phyloP scores from a whole-genome alignment of 2,113 vertebrate genomes.

The Sisor rabdophorus region DNA sequence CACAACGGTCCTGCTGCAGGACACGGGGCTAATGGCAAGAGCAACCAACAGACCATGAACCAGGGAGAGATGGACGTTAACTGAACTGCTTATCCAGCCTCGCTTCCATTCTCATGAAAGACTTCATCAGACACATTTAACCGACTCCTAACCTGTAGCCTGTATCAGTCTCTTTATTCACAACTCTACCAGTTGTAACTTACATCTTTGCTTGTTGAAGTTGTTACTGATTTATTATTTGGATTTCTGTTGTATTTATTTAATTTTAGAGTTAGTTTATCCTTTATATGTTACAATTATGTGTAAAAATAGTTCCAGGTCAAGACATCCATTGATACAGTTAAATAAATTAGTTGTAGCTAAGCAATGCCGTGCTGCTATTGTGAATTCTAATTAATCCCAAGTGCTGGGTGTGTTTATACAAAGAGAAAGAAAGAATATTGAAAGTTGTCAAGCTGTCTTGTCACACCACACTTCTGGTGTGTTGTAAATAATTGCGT shows the following conservation, averaged over 20 bases:
- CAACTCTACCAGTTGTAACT: constrained; percentile 46
- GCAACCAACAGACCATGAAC: constrained; percentile 73
- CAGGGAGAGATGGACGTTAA: constrained; percentile 90
- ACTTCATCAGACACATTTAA: constrained; percentile 24
- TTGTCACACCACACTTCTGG: constrained; percentile 27
- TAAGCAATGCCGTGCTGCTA: constrained; percentile 51
- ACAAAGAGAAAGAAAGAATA: constrained; percentile 31
- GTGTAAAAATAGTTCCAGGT: constrained; percentile 54
- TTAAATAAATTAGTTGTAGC: constrained; percentile 49
- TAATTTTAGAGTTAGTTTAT: constrained; percentile 41
- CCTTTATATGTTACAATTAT: constrained; percentile 52
- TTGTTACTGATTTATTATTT: constrained; percentile 35
- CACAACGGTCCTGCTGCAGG: constrained; percentile 78
- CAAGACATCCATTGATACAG: constrained; percentile 51
- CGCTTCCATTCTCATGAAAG: constrained; percentile 22
- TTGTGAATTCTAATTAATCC: constrained; percentile 49
- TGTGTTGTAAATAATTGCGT: constrained; percentile 69
- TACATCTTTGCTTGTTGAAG: constrained; percentile 50
- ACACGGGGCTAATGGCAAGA: constrained; percentile 73
- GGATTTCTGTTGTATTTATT: constrained; percentile 49
- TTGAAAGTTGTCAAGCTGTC: constrained; percentile 49
- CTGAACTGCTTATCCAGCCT: constrained; percentile 65
- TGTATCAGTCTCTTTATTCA: constrained; percentile 54
- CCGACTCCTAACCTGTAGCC: constrained; percentile 43
- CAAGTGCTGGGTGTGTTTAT: constrained; percentile 28